Conservation (phyloP, 2,797 vertebrate species). For the Hapalemur alaotrensis region DNA sequence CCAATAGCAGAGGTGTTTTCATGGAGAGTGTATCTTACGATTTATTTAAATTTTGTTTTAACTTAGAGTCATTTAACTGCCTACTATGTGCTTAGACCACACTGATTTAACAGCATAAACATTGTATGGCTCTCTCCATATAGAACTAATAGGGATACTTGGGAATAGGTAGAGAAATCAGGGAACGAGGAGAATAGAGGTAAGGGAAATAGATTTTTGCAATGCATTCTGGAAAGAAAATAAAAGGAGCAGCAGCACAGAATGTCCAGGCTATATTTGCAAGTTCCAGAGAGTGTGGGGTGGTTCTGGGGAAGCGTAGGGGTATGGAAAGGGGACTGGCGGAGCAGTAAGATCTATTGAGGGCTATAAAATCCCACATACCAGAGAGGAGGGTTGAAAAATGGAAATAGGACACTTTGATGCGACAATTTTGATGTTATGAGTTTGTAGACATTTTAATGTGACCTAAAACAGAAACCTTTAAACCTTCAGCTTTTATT, state of each 20-base stretch:
- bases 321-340: neutral
- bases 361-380: constrained; percentile 23
- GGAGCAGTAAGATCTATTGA: neutral
- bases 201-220: neutral
- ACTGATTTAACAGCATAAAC: neutral
- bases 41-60: neutral
- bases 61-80: neutral
- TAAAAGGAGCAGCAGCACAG: neutral
- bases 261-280: neutral
- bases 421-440: constrained; percentile 41
- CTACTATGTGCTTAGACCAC: neutral
- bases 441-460: constrained; percentile 33
- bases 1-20: neutral
- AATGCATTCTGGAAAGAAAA: neutral
- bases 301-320: neutral
- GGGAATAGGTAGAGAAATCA: neutral
- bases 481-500: neutral
- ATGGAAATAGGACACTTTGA: neutral
- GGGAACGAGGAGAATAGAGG: neutral
- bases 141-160: neutral
- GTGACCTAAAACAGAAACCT: constrained; percentile 15
- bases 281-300: neutral
- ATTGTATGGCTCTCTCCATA: neutral
- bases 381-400: neutral
- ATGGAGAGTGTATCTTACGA: neutral